Percentiles rank a stretch among this genome's conserved stretches.
These are phyloP conservation scores for Cepaea nemoralis DNA, from an alignment of 1,140 invertebrate genomes.

Conservation along the genomic window DNA sequence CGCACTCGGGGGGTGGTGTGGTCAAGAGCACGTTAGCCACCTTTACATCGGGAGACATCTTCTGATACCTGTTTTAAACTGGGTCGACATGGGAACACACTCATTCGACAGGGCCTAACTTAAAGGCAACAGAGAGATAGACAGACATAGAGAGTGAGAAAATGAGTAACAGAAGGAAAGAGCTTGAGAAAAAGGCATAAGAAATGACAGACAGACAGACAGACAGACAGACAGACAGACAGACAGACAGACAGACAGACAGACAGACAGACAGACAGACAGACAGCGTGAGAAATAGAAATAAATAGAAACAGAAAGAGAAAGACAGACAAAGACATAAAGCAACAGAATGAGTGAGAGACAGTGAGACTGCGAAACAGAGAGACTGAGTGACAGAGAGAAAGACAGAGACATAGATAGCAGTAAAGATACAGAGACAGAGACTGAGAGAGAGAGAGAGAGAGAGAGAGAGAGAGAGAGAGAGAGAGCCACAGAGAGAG, in stretches of 20 bases:
- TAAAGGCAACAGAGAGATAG: too few relatives aligned
- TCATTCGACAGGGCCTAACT: too few relatives aligned
- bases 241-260: neutral
- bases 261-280: constrained; percentile 5
- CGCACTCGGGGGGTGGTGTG: too few relatives aligned
- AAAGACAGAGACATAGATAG: constrained; percentile 5
- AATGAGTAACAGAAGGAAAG: neutral
- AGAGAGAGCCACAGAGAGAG: too few relatives aligned
- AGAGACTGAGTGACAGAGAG: neutral
- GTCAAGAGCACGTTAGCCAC: too few relatives aligned
- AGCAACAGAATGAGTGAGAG: neutral
- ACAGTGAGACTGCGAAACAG: neutral
- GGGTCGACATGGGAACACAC: too few relatives aligned
- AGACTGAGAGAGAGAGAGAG: constrained; percentile 10
- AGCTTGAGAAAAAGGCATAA: neutral
- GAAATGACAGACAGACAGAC: constrained; percentile 1
- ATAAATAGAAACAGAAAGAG: constrained; percentile 3
- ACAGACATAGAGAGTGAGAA: too few relatives aligned
- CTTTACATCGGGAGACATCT: too few relatives aligned
- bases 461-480: constrained; percentile 32
- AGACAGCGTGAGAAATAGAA: neutral
- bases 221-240: neutral
- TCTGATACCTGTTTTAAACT: too few relatives aligned
- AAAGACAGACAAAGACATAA: neutral
- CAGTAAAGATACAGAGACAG: constrained; percentile 4